Conservation (phyloP, 1,140 invertebrate species). For the Drosophila melanica region DNA sequence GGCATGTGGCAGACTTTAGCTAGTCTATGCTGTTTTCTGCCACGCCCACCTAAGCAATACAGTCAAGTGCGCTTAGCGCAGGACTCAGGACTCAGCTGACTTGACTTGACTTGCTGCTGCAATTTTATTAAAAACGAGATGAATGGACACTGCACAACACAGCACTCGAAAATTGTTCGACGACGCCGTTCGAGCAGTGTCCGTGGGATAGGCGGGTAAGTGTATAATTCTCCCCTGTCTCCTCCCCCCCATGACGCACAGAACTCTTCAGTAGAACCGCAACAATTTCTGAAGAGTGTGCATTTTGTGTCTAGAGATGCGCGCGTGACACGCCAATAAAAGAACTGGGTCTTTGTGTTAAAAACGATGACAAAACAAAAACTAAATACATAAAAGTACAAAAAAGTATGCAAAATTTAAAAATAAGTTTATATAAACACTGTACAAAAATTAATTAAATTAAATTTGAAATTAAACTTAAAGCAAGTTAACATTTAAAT, state of each 20-base stretch:
- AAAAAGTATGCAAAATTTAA: too few relatives aligned
- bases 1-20: slow-evolving; percentile 36
- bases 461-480: too few relatives aligned
- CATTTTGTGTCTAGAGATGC: neutral
- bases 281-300: slow-evolving; percentile 7
- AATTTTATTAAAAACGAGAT: slow-evolving; percentile 80
- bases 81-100: slow-evolving; percentile 8
- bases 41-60: slow-evolving; percentile 24
- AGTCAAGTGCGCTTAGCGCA: slow-evolving; percentile 15
- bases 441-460: too few relatives aligned
- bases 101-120: slow-evolving; percentile 34
- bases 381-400: too few relatives aligned
- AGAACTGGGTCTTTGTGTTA: too few relatives aligned
- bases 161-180: slow-evolving; percentile 27
- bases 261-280: slow-evolving; percentile 16
- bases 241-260: slow-evolving; percentile 2
- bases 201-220: slow-evolving; percentile 8
- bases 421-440: too few relatives aligned
- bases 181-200: slow-evolving; percentile 9
- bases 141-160: slow-evolving; percentile 65
- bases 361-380: neutral
- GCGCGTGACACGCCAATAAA: neutral
- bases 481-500: too few relatives aligned
- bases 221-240: slow-evolving; percentile 30
- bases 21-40: slow-evolving; percentile 1